These are phyloP conservation scores for Raja brachyura DNA, from an alignment of 2,113 vertebrate species.

Conservation along the genomic window DNA sequence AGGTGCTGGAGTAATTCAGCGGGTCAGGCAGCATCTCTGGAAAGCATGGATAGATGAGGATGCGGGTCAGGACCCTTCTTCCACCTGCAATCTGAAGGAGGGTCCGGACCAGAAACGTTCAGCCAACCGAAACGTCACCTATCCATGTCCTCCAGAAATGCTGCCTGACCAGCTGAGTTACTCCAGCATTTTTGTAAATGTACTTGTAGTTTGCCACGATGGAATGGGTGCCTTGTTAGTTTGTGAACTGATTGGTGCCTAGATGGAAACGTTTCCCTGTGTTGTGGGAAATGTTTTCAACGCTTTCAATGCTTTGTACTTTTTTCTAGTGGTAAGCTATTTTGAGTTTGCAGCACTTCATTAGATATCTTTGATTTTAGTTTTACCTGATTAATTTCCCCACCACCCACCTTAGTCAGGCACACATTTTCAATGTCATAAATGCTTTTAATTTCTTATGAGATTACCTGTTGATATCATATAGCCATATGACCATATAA, in stretches of 20 bases:
- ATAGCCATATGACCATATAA: no score
- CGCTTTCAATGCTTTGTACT: not conserved
- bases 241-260: not conserved
- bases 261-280: not conserved
- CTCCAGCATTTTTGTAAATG: no score
- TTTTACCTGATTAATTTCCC: not conserved
- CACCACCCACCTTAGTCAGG: not conserved
- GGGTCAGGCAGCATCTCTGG: no score
- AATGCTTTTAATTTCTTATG: not conserved
- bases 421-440: not conserved
- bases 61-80: no score
- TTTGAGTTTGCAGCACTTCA: not conserved
- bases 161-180: no score
- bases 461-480: no score
- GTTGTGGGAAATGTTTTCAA: not conserved
- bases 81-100: no score
- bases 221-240: not conserved
- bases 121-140: no score
- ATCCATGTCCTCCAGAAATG: no score
- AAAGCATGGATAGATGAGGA: no score
- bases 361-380: not conserved
- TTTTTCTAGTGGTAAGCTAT: not conserved
- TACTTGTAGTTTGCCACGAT: not conserved
- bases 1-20: no score
- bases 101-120: no score